Evolutionary conservation across 1,140 invertebrate species (phyloP).

Genomic region (Daktulosphaira vitifoliae): DNA sequence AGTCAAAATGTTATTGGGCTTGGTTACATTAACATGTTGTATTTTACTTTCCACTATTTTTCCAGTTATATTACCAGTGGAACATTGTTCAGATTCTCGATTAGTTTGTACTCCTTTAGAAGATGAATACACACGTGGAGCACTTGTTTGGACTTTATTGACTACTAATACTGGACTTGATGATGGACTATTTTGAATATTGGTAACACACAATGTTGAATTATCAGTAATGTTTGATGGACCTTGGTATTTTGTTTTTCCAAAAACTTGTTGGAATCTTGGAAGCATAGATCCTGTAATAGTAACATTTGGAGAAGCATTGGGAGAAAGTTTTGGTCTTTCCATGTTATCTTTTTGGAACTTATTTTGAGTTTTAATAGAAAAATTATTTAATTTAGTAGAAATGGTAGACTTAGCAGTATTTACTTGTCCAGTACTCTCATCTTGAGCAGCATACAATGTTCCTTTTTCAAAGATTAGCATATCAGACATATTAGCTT

Average conservation of each 20-base stretch:
- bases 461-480: conserved; percentile 25
- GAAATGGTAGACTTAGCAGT: not conserved
- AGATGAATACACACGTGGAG: conserved; percentile 4
- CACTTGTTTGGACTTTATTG: not conserved
- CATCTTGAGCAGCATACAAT: conserved; percentile 26
- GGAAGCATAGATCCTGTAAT: conserved; percentile 46
- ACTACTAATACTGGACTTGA: not conserved
- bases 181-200: not conserved
- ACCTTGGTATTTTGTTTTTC: conserved; percentile 47
- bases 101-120: conserved; percentile 30
- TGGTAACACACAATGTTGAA: conserved; percentile 1
- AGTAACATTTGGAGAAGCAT: conserved; percentile 12
- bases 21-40: not conserved
- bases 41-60: not conserved
- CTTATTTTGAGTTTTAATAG: not conserved
- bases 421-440: not conserved
- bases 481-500: conserved; percentile 28
- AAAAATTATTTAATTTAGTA: not conserved
- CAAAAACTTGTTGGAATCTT: conserved; percentile 71
- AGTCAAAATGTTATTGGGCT: not conserved
- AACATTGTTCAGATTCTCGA: not conserved
- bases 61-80: not conserved
- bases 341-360: not conserved
- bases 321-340: not conserved
- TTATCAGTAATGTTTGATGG: not conserved